Conservation (phyloP, 2,797 vertebrate genomes). For the Anguilla marmorata region DNA sequence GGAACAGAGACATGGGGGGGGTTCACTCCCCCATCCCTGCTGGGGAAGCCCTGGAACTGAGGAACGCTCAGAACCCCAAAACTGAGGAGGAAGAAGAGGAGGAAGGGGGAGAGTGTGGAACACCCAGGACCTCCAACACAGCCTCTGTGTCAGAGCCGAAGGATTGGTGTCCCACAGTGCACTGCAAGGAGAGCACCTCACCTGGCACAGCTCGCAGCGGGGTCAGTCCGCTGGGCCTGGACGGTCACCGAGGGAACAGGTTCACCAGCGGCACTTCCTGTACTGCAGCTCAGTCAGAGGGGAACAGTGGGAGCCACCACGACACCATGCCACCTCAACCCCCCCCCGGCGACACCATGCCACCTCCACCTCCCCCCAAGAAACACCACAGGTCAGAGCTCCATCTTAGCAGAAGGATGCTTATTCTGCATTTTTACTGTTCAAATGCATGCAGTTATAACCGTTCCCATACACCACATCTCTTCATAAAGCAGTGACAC, state of each 20-base stretch:
- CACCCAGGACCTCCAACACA: not conserved
- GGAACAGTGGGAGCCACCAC: constrained; percentile 48
- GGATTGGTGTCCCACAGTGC: constrained; percentile 39
- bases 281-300: constrained; percentile 72
- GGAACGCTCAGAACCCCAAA: constrained; percentile 61
- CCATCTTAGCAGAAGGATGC: not conserved
- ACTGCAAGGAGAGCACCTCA: constrained; percentile 31
- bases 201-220: not conserved
- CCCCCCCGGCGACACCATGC: constrained; percentile 34
- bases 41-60: constrained; percentile 48
- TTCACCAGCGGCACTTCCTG: constrained; percentile 72
- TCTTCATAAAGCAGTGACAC: no score
- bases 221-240: constrained; percentile 34
- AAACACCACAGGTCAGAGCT: constrained; percentile 58
- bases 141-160: not conserved
- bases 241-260: constrained; percentile 36
- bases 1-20: not conserved
- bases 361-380: constrained; percentile 66
- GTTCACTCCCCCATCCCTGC: not conserved
- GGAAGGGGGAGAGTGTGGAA: constrained; percentile 56
- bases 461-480: no score
- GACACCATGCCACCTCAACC: constrained; percentile 26
- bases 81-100: constrained; percentile 71
- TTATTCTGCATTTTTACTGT: not conserved
- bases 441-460: no score